Conservation (phyloP, 2,888 invertebrate genomes). For the Amorpha juglandis region DNA sequence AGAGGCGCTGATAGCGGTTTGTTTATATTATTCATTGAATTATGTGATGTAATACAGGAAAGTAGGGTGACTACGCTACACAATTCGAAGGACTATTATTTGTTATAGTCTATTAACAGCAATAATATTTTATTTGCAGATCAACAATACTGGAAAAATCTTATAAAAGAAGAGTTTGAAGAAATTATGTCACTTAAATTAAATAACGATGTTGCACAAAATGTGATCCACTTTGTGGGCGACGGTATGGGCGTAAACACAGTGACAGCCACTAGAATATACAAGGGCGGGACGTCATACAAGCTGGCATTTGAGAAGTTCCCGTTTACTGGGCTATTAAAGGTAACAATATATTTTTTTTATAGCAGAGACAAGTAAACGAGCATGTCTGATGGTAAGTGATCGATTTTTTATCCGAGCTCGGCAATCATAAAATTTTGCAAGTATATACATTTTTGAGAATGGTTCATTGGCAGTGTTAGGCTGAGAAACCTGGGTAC, state of each 20-base stretch:
- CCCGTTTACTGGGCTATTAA: conserved; percentile 91
- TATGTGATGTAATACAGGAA: too few species aligned
- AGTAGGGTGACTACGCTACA: too few species aligned
- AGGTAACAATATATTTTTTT: conserved; percentile 84
- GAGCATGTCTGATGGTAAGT: background rate
- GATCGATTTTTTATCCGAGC: too few species aligned
- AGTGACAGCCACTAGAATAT: conserved; percentile 91
- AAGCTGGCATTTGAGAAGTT: conserved; percentile 91
- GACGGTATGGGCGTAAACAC: conserved; percentile 97
- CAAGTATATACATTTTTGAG: too few species aligned
- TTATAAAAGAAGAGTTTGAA: conserved; percentile 79
- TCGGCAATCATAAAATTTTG: too few species aligned
- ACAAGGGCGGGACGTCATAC: conserved; percentile 89
- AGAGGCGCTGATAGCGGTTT: too few species aligned
- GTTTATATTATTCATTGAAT: too few species aligned
- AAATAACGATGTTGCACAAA: conserved; percentile 88
- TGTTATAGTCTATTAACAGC: background rate
- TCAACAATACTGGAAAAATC: conserved; percentile 73
- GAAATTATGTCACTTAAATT: conserved; percentile 83
- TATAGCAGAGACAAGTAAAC: background rate
- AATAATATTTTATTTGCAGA: conserved; percentile 48
- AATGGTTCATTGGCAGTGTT: too few species aligned
- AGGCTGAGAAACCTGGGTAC: too few species aligned
- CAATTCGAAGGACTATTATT: too few species aligned
- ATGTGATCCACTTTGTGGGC: conserved; percentile 93